Percentiles rank a stretch among this genome's conserved stretches.
phyloP scores from a whole-genome alignment of 2,888 invertebrate species.

The Hemistola chrysoprasaria region DNA sequence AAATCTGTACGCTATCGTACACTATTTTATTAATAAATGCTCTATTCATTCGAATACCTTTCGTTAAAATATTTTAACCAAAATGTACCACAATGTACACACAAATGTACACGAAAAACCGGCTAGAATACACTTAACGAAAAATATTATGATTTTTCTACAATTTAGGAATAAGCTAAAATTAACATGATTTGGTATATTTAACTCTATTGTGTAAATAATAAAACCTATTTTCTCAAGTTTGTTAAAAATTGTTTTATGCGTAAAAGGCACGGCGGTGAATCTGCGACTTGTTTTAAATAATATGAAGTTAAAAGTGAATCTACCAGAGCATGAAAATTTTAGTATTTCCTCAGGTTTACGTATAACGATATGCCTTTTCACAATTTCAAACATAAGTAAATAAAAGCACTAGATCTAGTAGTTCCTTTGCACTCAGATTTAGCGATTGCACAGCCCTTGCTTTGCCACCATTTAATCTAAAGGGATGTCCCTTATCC shows the following conservation, averaged over 20 bases:
- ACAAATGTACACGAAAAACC: conserved; percentile 21
- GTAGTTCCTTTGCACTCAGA: conserved; percentile 43
- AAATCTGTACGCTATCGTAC: conserved; percentile 41
- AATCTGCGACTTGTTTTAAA: conserved; percentile 17
- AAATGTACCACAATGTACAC: conserved; percentile 28
- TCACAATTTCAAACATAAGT: conserved; percentile 33
- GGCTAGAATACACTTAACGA: conserved; percentile 27
- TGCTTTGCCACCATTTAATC: conserved; percentile 34
- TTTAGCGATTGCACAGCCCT: conserved; percentile 48
- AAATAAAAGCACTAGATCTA: conserved; percentile 41
- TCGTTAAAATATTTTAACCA: conserved; percentile 29
- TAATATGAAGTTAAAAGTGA: conserved; percentile 16
- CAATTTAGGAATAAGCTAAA: conserved; percentile 34
- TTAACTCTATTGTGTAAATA: conserved; percentile 6
- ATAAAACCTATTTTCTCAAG: too few relatives aligned
- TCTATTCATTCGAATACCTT: conserved; percentile 38
- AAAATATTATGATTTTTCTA: conserved; percentile 30
- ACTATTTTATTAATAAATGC: conserved; percentile 51
- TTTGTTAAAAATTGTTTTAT: conserved; percentile 18
- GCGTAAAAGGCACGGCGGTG: conserved; percentile 44
- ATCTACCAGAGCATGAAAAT: conserved; percentile 35
- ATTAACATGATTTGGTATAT: conserved; percentile 38
- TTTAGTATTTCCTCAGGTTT: conserved; percentile 40
- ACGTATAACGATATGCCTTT: conserved; percentile 41
- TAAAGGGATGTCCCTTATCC: conserved; percentile 46